phyloP scores from a whole-genome alignment of 2,113 vertebrate species.

The Otus sunia region DNA sequence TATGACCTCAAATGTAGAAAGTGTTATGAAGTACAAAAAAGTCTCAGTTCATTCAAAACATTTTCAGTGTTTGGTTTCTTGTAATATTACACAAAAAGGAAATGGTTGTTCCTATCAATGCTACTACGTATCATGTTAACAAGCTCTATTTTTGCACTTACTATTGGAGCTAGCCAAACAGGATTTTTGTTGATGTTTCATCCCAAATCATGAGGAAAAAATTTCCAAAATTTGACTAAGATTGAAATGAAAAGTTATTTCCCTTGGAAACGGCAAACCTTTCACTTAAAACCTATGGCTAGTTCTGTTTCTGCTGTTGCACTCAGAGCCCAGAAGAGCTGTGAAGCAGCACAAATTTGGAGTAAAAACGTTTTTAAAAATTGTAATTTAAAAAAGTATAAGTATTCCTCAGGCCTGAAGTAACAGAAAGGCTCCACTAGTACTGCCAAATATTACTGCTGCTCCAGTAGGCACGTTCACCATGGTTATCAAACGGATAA shows the following conservation, averaged over 20 bases:
- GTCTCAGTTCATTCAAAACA: constrained; percentile 1
- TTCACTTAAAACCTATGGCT: background rate
- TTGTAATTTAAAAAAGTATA: background rate
- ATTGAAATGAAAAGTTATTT: background rate
- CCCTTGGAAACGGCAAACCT: background rate
- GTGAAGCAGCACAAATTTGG: background rate
- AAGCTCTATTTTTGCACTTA: constrained; percentile 31
- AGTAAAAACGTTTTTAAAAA: background rate
- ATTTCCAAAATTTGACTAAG: background rate
- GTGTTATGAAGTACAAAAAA: background rate
- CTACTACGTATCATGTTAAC: constrained; percentile 1
- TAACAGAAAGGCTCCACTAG: background rate
- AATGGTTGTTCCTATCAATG: constrained; percentile 22
- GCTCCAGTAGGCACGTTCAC: background rate
- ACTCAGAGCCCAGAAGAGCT: background rate
- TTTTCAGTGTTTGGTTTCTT: background rate
- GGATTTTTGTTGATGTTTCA: background rate
- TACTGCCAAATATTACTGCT: background rate
- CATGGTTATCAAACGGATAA: background rate
- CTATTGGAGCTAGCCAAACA: background rate
- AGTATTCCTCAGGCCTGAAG: background rate
- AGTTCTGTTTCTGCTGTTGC: background rate
- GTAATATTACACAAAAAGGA: constrained; percentile 50
- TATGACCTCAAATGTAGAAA: background rate
- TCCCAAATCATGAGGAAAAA: background rate